Evolutionary conservation across 2,888 invertebrate genomes (phyloP), one percentile per base, ranked within the genome.

Genomic region (Philopedon plagiatum): DNA sequence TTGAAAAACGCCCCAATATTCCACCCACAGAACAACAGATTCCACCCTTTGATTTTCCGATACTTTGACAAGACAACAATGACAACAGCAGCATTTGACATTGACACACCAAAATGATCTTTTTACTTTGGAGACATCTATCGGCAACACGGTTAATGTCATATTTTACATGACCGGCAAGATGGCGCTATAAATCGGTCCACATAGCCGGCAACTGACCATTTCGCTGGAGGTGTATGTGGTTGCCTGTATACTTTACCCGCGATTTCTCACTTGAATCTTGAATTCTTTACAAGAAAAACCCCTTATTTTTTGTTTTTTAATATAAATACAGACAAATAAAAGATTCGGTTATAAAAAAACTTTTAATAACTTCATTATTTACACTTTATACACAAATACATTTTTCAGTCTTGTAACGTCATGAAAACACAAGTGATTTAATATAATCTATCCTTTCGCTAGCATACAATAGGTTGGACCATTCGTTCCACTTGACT

Each of bases 401-500:
- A 51, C 2, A 21, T 39, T 39, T 57, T n/a, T 57, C n/a, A 57
- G 26, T 57, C 37, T 34, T 57, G 2, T 5, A 37, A 13, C 15
- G 32, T 73, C 67, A 74, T 56, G 65, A 60, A 56, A 64, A 69
- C 8, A 75, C 56, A 13, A 73, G 3, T 57, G 70, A 19, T 34
- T 66, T 85, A 32, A 88, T 78, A 80, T 87, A 89, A 51, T 86
- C 85, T 18, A 85, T 78, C 81, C 88, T 87, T 23, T 87, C 88
- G 68, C 86, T 85, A 56, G 85, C 83, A 85, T 89, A 87, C 75
- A 87, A 86, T 81, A 90, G 86, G 37, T 87, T 86, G 75, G 87
- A 87, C 90, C 90, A 91, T 66, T 87, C 84, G 19, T 82, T 83
- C 44, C 86, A 84, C 75, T 87, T 87, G 7, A 91, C 83, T 67